A percentile compares a stretch with the other conserved stretches of the same genome.
These are phyloP conservation scores for Pelochelys cantorii DNA, from an alignment of 2,797 vertebrate species.

Conservation along the genomic window DNA sequence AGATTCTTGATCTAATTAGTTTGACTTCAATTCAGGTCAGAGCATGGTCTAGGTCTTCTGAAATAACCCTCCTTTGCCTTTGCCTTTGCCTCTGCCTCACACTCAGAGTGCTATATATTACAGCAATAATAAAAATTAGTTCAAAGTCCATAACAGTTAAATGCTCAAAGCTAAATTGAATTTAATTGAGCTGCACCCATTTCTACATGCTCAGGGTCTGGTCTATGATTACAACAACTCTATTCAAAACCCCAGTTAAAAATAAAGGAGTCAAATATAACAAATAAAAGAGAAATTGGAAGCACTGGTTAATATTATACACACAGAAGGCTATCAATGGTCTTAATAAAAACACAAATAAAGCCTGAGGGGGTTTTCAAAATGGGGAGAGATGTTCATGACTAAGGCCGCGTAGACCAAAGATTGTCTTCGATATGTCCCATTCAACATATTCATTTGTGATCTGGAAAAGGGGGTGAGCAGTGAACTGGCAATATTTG, in stretches of 20 bases:
- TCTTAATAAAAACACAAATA: neutral
- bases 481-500: too few relatives aligned
- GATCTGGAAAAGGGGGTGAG: too few relatives aligned
- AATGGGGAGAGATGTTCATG: neutral
- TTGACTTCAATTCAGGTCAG: slow-evolving; percentile 22
- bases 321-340: neutral
- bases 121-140: neutral
- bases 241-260: neutral
- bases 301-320: rapidly evolving
- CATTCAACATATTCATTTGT: too few relatives aligned
- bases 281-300: slow-evolving; percentile 17
- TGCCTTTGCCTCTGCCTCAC: neutral
- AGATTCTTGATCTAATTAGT: slow-evolving; percentile 38
- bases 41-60: slow-evolving; percentile 28
- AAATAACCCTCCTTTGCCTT: neutral
- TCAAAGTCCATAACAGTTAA: slow-evolving; percentile 36
- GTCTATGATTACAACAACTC: slow-evolving; percentile 21
- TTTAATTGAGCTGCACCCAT: neutral
- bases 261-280: neutral
- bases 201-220: neutral
- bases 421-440: neutral
- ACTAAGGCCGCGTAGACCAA: neutral
- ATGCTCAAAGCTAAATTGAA: slow-evolving; percentile 15
- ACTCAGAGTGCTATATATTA: neutral
- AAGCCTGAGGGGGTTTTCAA: neutral